These are phyloP conservation scores for Carassius carassius DNA, from an alignment of 2,113 vertebrate species.

Conservation along the genomic window DNA sequence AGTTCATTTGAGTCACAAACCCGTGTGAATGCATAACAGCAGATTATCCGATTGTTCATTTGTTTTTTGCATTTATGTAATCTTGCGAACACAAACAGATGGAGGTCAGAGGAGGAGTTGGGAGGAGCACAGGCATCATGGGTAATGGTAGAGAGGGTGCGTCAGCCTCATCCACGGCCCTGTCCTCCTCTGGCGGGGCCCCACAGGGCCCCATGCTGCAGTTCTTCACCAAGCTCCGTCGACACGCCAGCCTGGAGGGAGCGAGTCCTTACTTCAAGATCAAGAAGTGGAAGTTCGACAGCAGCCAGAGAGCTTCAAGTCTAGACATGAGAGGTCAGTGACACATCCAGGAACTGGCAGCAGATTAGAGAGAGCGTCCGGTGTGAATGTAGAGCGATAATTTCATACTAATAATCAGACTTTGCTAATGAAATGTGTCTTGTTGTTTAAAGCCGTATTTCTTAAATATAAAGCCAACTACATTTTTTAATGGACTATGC, in stretches of 20 bases:
- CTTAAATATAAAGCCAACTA: background rate
- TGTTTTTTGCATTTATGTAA: background rate
- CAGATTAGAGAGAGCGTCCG: background rate
- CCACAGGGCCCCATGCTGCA: conserved; percentile 82
- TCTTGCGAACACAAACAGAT: conserved; percentile 21
- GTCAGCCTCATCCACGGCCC: background rate
- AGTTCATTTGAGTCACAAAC: background rate
- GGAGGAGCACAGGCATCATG: conserved; percentile 62
- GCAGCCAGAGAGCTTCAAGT: conserved; percentile 91
- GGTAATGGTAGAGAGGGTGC: conserved; percentile 60
- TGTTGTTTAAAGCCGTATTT: background rate
- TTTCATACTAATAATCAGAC: background rate
- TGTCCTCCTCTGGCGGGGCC: conserved; percentile 55
- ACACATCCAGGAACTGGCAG: conserved; percentile 3
- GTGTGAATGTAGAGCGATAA: background rate
- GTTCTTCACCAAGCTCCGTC: conserved; percentile 89
- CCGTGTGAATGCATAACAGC: background rate
- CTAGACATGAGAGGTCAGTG: conserved; percentile 91
- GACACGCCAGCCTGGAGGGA: conserved; percentile 92
- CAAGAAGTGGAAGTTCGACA: conserved; percentile 95
- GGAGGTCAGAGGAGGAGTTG: conserved; percentile 59
- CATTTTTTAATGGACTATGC: background rate
- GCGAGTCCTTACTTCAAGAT: conserved; percentile 95
- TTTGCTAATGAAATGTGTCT: background rate
- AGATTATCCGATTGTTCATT: background rate